Evolutionary conservation across 2,113 vertebrate genomes (phyloP).

Genomic region (Microtus montanus): DNA sequence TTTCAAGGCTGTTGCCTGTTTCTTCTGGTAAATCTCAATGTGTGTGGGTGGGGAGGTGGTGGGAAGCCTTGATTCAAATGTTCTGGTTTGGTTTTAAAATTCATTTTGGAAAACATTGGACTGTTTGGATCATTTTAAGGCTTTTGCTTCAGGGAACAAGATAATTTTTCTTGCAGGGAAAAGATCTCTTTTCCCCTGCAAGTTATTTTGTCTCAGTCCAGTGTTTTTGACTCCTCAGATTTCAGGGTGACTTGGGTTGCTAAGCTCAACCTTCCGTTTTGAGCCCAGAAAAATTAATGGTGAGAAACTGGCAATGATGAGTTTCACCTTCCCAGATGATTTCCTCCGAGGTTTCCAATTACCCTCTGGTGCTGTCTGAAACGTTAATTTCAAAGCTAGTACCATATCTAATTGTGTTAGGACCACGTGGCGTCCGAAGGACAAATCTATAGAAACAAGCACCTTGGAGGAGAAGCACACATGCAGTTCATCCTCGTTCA

Average conservation of each 20-base stretch:
- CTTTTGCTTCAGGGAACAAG: neutral
- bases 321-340: conserved; percentile 70
- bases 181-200: neutral
- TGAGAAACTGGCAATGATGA: conserved; percentile 73
- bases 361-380: conserved; percentile 76
- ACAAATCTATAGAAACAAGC: conserved; percentile 76
- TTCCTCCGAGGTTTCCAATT: conserved; percentile 64
- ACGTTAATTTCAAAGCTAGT: conserved; percentile 81
- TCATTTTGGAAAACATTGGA: conserved; percentile 47
- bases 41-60: neutral
- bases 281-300: conserved; percentile 73
- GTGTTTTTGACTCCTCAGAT: conserved; percentile 50
- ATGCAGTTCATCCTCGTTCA: conserved; percentile 58
- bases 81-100: conserved; percentile 63
- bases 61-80: neutral
- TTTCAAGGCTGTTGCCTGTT: conserved; percentile 43
- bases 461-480: conserved; percentile 67
- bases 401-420: conserved; percentile 79
- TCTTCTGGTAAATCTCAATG: conserved; percentile 28
- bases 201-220: conserved; percentile 45
- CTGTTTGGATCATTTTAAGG: conserved; percentile 24
- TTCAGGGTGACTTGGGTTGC: conserved; percentile 72
- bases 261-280: conserved; percentile 57
- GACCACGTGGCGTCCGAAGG: conserved; percentile 75
- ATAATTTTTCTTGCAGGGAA: conserved; percentile 8